Percentiles rank a stretch among this genome's conserved stretches.
phyloP scores from a whole-genome alignment of 2,888 invertebrate genomes.

The Heliconius hortense region DNA sequence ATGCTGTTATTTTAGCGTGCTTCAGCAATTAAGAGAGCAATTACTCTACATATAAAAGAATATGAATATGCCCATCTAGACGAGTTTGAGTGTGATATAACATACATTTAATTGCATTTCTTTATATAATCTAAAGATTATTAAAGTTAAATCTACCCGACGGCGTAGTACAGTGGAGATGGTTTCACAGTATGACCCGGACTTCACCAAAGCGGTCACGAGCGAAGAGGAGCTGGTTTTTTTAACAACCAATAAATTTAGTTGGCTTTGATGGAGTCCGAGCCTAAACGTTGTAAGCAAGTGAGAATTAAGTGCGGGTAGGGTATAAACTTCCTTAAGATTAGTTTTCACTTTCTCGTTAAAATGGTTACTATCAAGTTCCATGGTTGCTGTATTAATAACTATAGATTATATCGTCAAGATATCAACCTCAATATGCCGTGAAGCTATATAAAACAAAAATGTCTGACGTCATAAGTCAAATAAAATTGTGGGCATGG shows the following conservation, averaged over 20 bases:
- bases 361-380: too few relatives aligned
- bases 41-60: slow-evolving; percentile 30
- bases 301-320: too few relatives aligned
- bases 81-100: slow-evolving; percentile 10
- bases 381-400: too few relatives aligned
- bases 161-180: background rate
- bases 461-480: background rate
- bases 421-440: background rate
- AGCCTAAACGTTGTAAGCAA: too few relatives aligned
- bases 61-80: slow-evolving; percentile 18
- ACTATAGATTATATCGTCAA: background rate
- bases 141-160: background rate
- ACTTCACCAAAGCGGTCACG: too few relatives aligned
- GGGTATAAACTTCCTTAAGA: too few relatives aligned
- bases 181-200: background rate
- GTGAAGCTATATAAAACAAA: background rate
- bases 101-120: slow-evolving; percentile 3
- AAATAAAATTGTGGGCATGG: background rate
- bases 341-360: too few relatives aligned
- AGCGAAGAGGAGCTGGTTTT: too few relatives aligned
- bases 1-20: slow-evolving; percentile 20
- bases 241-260: too few relatives aligned
- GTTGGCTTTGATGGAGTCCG: too few relatives aligned
- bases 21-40: slow-evolving; percentile 23
- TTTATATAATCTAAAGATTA: slow-evolving; percentile 5